Percentiles rank a stretch among this genome's conserved stretches.
Conservation (phyloP, 92 coral and sea anemone species). For the Palythoa grandis region DNA sequence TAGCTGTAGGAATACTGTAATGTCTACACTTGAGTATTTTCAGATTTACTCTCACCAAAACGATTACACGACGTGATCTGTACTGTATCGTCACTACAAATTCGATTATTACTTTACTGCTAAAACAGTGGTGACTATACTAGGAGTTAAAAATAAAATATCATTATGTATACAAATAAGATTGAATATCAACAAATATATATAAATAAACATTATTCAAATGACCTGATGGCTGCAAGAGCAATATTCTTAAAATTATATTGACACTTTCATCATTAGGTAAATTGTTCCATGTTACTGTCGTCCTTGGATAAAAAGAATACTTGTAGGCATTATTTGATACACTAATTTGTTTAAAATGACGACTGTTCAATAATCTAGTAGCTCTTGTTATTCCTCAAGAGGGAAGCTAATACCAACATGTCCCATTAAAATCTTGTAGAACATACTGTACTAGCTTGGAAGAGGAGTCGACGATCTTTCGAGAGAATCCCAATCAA, state of each 20-base stretch:
- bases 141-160: no score
- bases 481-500: conserved; percentile 58
- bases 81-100: no score
- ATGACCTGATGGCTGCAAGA: conserved; percentile 4
- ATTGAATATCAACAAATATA: no score
- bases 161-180: no score
- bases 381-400: conserved; percentile 12
- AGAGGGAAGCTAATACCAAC: conserved; percentile 31
- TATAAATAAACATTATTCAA: no score
- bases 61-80: no score
- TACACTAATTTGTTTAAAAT: conserved; percentile 31
- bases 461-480: conserved; percentile 39
- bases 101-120: no score
- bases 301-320: conserved; percentile 48
- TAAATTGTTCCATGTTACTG: conserved; percentile 40
- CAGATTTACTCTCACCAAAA: no score
- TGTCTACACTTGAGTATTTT: no score
- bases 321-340: conserved; percentile 8
- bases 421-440: conserved; percentile 5
- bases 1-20: no score
- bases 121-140: no score
- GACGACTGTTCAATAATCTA: conserved; percentile 31
- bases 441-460: neutral
- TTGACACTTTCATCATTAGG: conserved; percentile 8
- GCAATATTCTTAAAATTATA: conserved; percentile 19